A percentile compares a stretch with the other conserved stretches of the same genome.
phyloP scores from a whole-genome alignment of 2,888 invertebrate genomes.

The Brachynemurus nebulosus region DNA sequence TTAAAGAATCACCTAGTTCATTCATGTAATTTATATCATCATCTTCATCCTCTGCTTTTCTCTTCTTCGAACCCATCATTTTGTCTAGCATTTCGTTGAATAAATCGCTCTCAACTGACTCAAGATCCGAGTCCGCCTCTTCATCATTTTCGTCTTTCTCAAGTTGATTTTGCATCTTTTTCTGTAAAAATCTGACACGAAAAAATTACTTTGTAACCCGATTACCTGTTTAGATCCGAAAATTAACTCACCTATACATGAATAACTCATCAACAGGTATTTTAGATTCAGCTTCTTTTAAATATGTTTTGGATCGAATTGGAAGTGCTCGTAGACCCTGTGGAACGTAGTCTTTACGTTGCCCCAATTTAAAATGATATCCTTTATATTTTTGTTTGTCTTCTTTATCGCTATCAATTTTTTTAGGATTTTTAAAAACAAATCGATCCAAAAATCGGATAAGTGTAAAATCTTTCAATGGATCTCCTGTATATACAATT shows the following conservation, averaged over 20 bases:
- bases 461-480: conserved; percentile 80
- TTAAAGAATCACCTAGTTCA: conserved; percentile 42
- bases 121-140: conserved; percentile 46
- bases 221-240: conserved; percentile 1
- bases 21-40: conserved; percentile 51
- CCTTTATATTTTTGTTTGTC: conserved; percentile 36
- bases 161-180: not conserved
- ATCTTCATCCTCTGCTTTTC: conserved; percentile 30
- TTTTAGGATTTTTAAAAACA: conserved; percentile 87
- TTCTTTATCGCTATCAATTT: conserved; percentile 34
- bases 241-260: conserved; percentile 50
- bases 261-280: conserved; percentile 88
- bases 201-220: conserved; percentile 15
- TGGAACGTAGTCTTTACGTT: conserved; percentile 52
- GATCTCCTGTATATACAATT: conserved; percentile 83
- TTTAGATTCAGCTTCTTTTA: conserved; percentile 48
- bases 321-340: conserved; percentile 55
- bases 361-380: conserved; percentile 48
- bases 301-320: conserved; percentile 56
- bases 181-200: conserved; percentile 4
- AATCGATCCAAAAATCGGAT: conserved; percentile 89
- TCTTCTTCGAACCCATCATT: conserved; percentile 31
- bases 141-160: conserved; percentile 25
- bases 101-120: conserved; percentile 65
- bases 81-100: conserved; percentile 54